Evolutionary conservation across 2,113 vertebrate species (phyloP).

Genomic region (Antechinus stuartii): DNA sequence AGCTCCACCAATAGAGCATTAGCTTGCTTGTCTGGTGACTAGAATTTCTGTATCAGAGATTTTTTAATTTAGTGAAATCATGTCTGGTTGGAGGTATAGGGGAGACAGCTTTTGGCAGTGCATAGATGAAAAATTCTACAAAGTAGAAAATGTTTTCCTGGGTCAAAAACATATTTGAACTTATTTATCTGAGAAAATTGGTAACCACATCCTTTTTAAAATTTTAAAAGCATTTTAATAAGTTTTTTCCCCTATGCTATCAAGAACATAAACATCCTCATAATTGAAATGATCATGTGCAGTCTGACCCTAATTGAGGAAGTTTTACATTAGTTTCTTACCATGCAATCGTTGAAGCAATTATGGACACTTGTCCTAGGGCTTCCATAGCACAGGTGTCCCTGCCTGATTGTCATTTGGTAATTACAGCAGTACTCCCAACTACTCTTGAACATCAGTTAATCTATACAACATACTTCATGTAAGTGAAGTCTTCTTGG

Average conservation of each 20-base stretch:
- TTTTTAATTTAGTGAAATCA: background rate
- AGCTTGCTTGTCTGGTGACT: background rate
- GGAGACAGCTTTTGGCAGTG: conserved; percentile 17
- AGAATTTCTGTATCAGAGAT: background rate
- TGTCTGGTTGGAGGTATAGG: background rate
- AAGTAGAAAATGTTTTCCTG: background rate
- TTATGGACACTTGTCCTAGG: conserved; percentile 83
- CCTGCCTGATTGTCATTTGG: conserved; percentile 83
- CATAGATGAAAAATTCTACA: background rate
- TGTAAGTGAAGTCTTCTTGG: conserved; percentile 79
- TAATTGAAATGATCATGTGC: conserved; percentile 73
- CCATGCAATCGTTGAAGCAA: conserved; percentile 81
- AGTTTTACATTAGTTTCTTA: conserved; percentile 76
- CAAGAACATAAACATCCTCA: conserved; percentile 55
- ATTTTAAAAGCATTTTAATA: conserved; percentile 55
- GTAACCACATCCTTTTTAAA: conserved; percentile 45
- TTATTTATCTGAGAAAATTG: conserved; percentile 29
- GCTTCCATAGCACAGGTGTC: conserved; percentile 79
- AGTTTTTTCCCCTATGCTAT: conserved; percentile 52
- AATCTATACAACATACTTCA: conserved; percentile 73
- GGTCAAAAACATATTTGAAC: background rate
- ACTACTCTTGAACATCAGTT: conserved; percentile 71
- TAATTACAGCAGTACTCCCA: conserved; percentile 79
- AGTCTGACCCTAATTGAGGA: conserved; percentile 73
- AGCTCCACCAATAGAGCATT: background rate